Base-by-base conservation (phyloP, 2,888 invertebrate genomes). In the Brachypalpus laphriformis region DNA sequence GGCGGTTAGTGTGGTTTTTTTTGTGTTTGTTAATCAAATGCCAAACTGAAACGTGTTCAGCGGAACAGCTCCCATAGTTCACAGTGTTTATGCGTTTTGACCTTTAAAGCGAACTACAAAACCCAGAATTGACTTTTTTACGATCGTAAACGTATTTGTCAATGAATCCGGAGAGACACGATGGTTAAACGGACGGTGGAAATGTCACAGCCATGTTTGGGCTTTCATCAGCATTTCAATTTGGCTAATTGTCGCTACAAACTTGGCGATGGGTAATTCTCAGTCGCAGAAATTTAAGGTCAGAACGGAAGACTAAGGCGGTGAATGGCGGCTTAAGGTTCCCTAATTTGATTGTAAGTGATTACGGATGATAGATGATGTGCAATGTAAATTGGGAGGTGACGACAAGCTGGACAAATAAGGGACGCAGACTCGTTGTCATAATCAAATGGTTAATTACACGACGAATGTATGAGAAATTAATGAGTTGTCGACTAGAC, bases 31-130 rank as follows among this genome's bases (percentile, higher is more conserved):
- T 40, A 40, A 40, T 40, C 40, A 51, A 14, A 31, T 14, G 31
- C 31, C 37, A 14, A 57, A 2, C 57, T n/a, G 20, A 37, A 57
- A 57, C 57, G 20, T 57, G 57, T 37, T 37, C 18, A 4, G 28
- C 8, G 16, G 54, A 8, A 1, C 31, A 14, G 2, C 16, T n/a
- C 20, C 9, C 56, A 57, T 57, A 57, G 57, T 37, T 57, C 34
- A 57, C 56, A 37, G 37, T 16, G 34, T 40, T 37, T 57, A 47
- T 45, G 63, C 3, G 18, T 63, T 63, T 18, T 31, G 20, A 47
- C 63, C 63, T 63, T 63, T 63, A 47, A 63, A 63, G 63, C 18
- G 28, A 47, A 47, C 63, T 45, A 4, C 16, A 28, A 42, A 25
- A 7, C 42, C 9, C 16, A 25, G 0, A 14, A 8, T 22, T 22